Evolutionary conservation across 2,797 vertebrate genomes (phyloP), one percentile per base, ranked within the genome.

Genomic region (Erpetoichthys calabaricus): DNA sequence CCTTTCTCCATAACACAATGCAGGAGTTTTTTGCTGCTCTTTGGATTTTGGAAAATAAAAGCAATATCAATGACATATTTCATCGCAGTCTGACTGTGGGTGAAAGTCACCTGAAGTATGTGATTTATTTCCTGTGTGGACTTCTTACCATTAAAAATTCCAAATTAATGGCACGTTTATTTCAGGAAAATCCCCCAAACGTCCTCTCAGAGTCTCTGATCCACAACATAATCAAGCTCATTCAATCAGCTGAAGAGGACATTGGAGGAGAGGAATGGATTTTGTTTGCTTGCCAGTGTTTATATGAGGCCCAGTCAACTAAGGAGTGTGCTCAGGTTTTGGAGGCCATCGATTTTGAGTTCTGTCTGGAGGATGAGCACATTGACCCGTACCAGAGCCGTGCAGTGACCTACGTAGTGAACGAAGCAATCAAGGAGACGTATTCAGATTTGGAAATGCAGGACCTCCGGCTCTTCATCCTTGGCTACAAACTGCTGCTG

Each of bases 21-120:
- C 76, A 79, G 65, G 73, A 79, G 56, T 77, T 75, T 4, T 77
- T 75, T 65, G 67, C 70, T 51, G 72, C 72, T n/a, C 45, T 78
- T 41, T 75, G 69, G 69, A 65, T 78, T 45, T 42, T 74, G 49
- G 62, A 56, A 61, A 64, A 65, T 57, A 62, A 67, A 45, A 56
- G 57, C 8, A 5, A 67, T 44, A 62, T 72, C 57, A 62, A 56
- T 7, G 54, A 42, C 2, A 53, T 71, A 42, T 45, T 78, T 3
- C 64, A 67, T 10, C 58, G 67, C 6, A 62, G 70, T 10, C 57
- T 65, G 51, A 75, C 59, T 6, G 61, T 69, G 58, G 52, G 68
- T 42, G 49, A 5, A 58, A 68, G 63, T 49, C 68, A 76, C 63
- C 63, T 74, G 64, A 78, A 60, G 59, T 57, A 74, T 60, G 42